Evolutionary conservation across 2,797 vertebrate species (phyloP).

Genomic region (Gymnothorax reevesii): DNA sequence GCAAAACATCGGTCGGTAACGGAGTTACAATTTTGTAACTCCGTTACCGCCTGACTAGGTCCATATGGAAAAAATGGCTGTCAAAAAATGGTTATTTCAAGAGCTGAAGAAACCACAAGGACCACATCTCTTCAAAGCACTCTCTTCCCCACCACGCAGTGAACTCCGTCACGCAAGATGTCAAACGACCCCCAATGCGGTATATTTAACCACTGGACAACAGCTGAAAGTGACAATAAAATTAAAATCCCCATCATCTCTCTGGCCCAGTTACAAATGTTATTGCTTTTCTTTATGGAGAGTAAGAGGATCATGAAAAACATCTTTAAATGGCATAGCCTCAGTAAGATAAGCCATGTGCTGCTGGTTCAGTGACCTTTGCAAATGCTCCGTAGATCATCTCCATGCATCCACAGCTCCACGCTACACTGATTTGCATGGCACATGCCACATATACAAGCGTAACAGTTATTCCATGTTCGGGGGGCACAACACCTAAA

Average conservation of each 20-base stretch:
- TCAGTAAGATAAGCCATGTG: background rate
- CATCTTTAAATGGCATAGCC: background rate
- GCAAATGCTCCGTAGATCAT: background rate
- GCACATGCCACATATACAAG: background rate
- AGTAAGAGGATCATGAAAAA: background rate
- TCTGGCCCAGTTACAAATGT: background rate
- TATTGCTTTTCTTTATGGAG: background rate
- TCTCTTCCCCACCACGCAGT: background rate
- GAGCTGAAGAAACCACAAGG: background rate
- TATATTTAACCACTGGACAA: background rate
- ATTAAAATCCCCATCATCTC: background rate
- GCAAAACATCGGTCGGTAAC: too few relatives aligned
- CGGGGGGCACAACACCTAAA: too few relatives aligned
- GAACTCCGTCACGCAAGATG: background rate
- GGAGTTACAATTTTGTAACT: too few relatives aligned
- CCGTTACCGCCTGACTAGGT: too few relatives aligned
- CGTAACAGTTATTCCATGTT: too few relatives aligned
- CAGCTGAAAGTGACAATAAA: background rate
- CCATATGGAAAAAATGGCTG: background rate
- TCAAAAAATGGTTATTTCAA: background rate
- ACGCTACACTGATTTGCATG: background rate
- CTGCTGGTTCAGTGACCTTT: constrained; percentile 1
- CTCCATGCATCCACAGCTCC: background rate
- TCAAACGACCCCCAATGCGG: background rate
- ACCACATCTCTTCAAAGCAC: background rate